Base-by-base conservation (phyloP, 64 coral and sea anemone genomes). In the Pocillopora verrucosa region DNA sequence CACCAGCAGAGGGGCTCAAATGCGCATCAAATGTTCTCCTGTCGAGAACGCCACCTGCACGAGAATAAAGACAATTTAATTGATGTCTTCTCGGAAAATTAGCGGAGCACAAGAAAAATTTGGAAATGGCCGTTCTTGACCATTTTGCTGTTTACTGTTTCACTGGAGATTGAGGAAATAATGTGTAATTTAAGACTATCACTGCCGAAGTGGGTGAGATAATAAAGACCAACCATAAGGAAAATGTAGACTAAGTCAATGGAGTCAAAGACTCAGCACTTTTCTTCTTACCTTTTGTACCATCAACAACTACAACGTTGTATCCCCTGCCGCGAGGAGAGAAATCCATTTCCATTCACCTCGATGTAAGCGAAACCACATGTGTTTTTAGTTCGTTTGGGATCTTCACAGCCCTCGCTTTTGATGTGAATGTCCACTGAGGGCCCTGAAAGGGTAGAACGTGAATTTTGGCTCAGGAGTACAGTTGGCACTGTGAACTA, bases 361-460 rank as follows among this genome's bases (percentile, higher is more conserved):
- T 72, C 17, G 26, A 90, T 90, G 20, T 60, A 57, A 30, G 88
- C 77, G 13, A 72, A 64, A 25, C 88, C 88, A 82, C 76, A 90
- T 41, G 74, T 68, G 10, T 19, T 36, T 45, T 16, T 5, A 12
- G 51, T 60, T 58, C 30, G 80, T 9, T 22, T 35, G 1, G 76
- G 88, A 82, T 90, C 88, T 56, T 80, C 17, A 17, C 77, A 90
- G 10, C 88, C 88, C 73, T 90, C 88, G 62, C 88, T 90, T 67
- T 77, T 60, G 20, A 70, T 70, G 20, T 70, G 30, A 61, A 90
- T 75, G 11, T 65, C 75, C 88, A 89, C 34, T 9, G 22, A 13
- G 0, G 75, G 75, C 75, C 75, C 37, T 45, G 75, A 37, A 77
- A 51, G 15, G 37, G 35, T 45, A 56, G 45, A 37, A 37, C 19